Evolutionary conservation across 1,140 invertebrate genomes (phyloP).

Genomic region (Drosophila bifasciata): DNA sequence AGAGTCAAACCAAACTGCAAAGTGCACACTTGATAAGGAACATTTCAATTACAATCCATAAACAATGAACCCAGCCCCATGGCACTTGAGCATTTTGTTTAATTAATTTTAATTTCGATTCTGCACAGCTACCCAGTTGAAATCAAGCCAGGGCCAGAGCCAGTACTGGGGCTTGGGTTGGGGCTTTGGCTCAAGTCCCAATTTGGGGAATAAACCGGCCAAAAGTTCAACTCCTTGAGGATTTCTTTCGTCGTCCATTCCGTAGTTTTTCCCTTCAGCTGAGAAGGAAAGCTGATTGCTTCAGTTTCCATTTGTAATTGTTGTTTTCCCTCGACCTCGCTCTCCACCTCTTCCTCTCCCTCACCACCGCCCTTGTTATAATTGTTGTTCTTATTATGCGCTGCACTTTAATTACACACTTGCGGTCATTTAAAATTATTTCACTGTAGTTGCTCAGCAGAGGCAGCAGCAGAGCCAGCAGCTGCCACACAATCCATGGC

Average conservation of each 20-base stretch:
- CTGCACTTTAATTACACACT: conserved; percentile 81
- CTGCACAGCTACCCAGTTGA: conserved; percentile 11
- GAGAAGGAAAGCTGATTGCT: conserved; percentile 65
- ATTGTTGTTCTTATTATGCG: conserved; percentile 68
- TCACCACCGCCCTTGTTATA: conserved; percentile 15
- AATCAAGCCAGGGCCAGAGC: not conserved
- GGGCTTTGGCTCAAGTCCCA: conserved; percentile 14
- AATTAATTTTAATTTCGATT: conserved; percentile 36
- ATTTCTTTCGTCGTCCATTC: no score
- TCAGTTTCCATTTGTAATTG: conserved; percentile 62
- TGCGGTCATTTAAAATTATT: conserved; percentile 81
- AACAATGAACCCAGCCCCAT: conserved; percentile 29
- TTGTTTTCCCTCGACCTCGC: conserved; percentile 17
- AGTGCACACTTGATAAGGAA: not conserved
- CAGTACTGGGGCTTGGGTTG: no score
- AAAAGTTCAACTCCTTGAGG: conserved; percentile 40
- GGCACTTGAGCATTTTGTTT: conserved; percentile 13
- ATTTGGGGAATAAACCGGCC: conserved; percentile 26
- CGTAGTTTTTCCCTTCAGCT: conserved; percentile 19
- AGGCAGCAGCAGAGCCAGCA: conserved; percentile 18
- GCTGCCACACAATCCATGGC: conserved; percentile 55
- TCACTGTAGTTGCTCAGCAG: conserved; percentile 57
- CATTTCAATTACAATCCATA: conserved; percentile 22
- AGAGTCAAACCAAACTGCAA: not conserved
- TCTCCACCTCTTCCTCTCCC: not conserved